Evolutionary conservation across 2,888 invertebrate genomes (phyloP), one percentile per base, ranked within the genome.

Genomic region (Morinoia aosen): DNA sequence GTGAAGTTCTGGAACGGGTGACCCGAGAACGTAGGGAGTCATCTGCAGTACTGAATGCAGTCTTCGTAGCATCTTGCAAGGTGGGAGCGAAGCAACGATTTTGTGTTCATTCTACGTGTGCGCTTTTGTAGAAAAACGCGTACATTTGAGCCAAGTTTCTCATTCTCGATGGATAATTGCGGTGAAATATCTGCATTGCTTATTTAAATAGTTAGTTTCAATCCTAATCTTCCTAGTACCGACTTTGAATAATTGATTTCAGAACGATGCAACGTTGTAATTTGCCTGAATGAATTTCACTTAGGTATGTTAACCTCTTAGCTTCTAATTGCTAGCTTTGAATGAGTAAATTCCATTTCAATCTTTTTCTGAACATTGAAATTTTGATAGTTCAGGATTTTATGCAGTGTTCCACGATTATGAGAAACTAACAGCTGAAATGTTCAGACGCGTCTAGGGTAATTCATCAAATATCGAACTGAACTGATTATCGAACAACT

Each of bases 41-140:
- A 76, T 76, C 90, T 90, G 90, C 90, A 90, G 90, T 90, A 90
- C 90, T 90, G 40, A 90, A 90, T 90, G 90, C 90, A 90, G 90
- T 90, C 90, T 40, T 40, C 90, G 14, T 48, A 90, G 33, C 90
- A 90, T 90, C 90, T 90, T 90, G 40, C 48, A 90, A 90, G 90
- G 90, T 90, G 40, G 19, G 90, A 39, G 76, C 25, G 76, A 76
- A 76, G 76, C 19, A 8, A 33, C 8, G 8, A 76, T 76, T 76
- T 76, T 8, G 19, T 76, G 76, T 76, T 76, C 25, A 76, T 76
- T 25, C 25, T 76, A 19, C 33, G 33, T 33, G 25, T 33, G 33
- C 25, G 33, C 33, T 19, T 25, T 33, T 76, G 25, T 76, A 33
- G 76, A 10, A 76, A 10, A 76, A 19, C 76, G 8, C 76, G 25